Evolutionary conservation across 2,888 invertebrate species (phyloP), one percentile per base, ranked within the genome.

Genomic region (Gandaritis pyraliata): DNA sequence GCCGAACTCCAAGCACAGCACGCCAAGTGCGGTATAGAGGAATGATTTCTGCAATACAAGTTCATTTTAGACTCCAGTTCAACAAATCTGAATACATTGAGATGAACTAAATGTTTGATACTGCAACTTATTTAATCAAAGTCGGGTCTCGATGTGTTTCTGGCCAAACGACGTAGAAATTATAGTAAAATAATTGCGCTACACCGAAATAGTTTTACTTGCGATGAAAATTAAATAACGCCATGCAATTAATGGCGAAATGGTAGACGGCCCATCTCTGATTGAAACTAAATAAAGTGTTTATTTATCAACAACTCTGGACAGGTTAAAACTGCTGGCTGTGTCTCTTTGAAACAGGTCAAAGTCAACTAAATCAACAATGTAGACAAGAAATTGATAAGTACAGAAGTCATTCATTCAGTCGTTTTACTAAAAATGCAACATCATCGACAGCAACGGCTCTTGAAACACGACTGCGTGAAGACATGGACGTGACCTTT

Each of bases 401-500:
- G n/a, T n/a, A n/a, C n/a, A n/a, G n/a, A n/a, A n/a, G 7, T 33
- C 1, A 33, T 5, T 0, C 3, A 23, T 23, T 23, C 23, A 23
- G 23, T 23, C 23, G 2, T 23, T 23, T 23, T 23, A 23, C 23
- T 23, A 23, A 23, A 23, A 23, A 23, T 3, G 23, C 23, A 23
- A 23, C 5, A 23, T 23, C 5, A 23, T 33, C 33, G 10, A 8
- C 33, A 33, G 10, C 8, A 0, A 8, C 8, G 10, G 33, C 5
- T 7, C 10, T 23, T 23, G 23, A 23, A 23, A 23, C 23, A 3
- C 23, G 23, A 6, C 23, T 23, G 23, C 23, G 23, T 6, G 23
- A 75, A 77, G 76, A 43, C 29, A 33, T 50, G 33, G 29, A 41
- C 41, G 62, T 71, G 76, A 77, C 78, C 78, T 81, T 69, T 72